These are phyloP conservation scores for Mizuhopecten yessoensis DNA, from an alignment of 1,140 invertebrate genomes.

Conservation along the genomic window DNA sequence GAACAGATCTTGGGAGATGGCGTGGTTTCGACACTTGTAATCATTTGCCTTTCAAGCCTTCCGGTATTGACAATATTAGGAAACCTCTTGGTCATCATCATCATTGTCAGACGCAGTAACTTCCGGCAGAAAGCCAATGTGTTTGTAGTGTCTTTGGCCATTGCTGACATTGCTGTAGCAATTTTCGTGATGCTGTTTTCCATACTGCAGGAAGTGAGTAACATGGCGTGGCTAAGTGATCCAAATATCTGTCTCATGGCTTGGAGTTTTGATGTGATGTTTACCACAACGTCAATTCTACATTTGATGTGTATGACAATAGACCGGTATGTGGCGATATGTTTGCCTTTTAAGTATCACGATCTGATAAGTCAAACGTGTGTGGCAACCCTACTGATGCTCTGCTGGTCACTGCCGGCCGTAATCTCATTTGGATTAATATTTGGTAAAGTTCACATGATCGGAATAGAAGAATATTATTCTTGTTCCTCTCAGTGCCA, in stretches of 20 bases:
- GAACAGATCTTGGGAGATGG: neutral
- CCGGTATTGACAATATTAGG: slow-evolving; percentile 83
- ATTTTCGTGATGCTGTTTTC: slow-evolving; percentile 88
- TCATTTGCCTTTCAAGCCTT: slow-evolving; percentile 61
- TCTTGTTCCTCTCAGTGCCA: neutral
- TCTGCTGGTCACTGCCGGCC: slow-evolving; percentile 96
- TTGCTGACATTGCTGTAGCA: slow-evolving; percentile 95
- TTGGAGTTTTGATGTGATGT: slow-evolving; percentile 99
- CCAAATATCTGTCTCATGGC: slow-evolving; percentile 97
- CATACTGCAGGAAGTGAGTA: slow-evolving; percentile 81
- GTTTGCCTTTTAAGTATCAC: slow-evolving; percentile 98
- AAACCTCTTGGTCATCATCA: slow-evolving; percentile 95
- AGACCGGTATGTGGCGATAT: slow-evolving; percentile 98
- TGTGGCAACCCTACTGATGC: slow-evolving; percentile 93
- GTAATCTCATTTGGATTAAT: slow-evolving; percentile 98
- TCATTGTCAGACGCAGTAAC: slow-evolving; percentile 87
- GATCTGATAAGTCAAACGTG: slow-evolving; percentile 93
- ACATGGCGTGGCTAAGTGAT: slow-evolving; percentile 95
- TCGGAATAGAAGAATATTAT: slow-evolving; percentile 41
- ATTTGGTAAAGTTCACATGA: slow-evolving; percentile 87
- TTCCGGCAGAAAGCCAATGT: slow-evolving; percentile 95
- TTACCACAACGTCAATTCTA: slow-evolving; percentile 97
- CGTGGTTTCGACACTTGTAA: slow-evolving; percentile 26
- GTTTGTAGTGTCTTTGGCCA: slow-evolving; percentile 95
- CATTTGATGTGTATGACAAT: slow-evolving; percentile 98